Evolutionary conservation across 2,888 invertebrate genomes (phyloP), one percentile per base, ranked within the genome.

Genomic region (Beris morrisii): DNA sequence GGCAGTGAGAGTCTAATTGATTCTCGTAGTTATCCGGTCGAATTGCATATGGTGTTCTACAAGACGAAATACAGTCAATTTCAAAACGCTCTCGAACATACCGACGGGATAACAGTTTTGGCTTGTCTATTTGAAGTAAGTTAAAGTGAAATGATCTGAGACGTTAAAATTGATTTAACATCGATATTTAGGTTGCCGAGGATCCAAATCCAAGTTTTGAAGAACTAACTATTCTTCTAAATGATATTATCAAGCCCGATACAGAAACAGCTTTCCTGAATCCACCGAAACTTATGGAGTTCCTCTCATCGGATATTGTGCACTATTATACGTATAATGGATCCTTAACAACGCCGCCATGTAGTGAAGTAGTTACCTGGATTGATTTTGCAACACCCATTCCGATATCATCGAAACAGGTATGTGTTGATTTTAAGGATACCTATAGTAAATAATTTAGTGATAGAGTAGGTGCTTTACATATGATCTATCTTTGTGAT

Each of bases 291-390:
- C 80, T 88, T 72, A 78, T 80, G n/a, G 81, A 84, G 63, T 83
- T 87, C 53, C 73, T 88, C 65, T 84, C 82, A 0, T 77, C 79
- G 54, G 83, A 86, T 74, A 78, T 86, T 68, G 77, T 84, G 45
- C 80, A 86, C 46, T 95, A 92, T 81, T 94, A 89, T 82, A 93
- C 92, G 0, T 95, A 95, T 77, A 84, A 85, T 53, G 95, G 95
- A 0, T 93, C 93, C 0, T 78, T 94, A 71, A 94, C 94, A 4
- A 94, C 94, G 3, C 93, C 93, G 3, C 94, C 94, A 0, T 91
- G 91, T 73, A 86, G 86, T 28, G 94, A 95, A 82, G 88, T 91
- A 57, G 94, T 94, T 48, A 88, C 87, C 48, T 95, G 93, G 93
- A 86, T 94, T 67, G 91, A 94, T 73, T 92, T 91, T 74, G 86